Conservation (phyloP, 2,113 vertebrate genomes). For the human region GRCh38 chr13:63025501-63026000, state of each 20-base stretch:
- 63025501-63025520: neutral
- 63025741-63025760: constrained; percentile 22
- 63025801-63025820: neutral
- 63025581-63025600: constrained; percentile 1
- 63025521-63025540: neutral
- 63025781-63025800: constrained; percentile 5
- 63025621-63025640: neutral
- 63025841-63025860: constrained; percentile 34
- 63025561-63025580: neutral
- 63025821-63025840: constrained; percentile 47
- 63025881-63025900: constrained; percentile 59
- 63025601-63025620: constrained; percentile 23
- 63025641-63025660: neutral
- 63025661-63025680: neutral
- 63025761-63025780: constrained; percentile 49
- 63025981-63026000: constrained; percentile 36
- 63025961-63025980: constrained; percentile 22
- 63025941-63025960: constrained; percentile 10
- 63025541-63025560: neutral
- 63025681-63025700: constrained; percentile 43
- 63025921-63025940: constrained; percentile 34
- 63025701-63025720: neutral
- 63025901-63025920: constrained; percentile 59
- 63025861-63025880: neutral
- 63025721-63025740: neutral